These are phyloP conservation scores for Chelon auratus DNA, from an alignment of 2,797 vertebrate genomes.

Conservation along the genomic window DNA sequence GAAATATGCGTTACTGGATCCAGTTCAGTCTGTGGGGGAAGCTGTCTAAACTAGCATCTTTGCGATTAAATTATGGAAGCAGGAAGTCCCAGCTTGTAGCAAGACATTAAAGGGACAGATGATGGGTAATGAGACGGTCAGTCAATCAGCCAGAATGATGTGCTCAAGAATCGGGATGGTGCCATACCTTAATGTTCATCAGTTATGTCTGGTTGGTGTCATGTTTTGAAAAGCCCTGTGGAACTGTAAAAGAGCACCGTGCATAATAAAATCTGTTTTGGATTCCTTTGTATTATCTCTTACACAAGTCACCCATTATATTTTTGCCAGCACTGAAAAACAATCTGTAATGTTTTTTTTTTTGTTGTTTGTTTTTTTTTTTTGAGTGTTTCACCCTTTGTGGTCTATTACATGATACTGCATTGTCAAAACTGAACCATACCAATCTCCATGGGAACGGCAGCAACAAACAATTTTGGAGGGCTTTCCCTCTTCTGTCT, in stretches of 20 bases:
- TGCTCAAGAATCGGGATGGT: background rate
- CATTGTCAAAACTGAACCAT: constrained; percentile 41
- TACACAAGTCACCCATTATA: constrained; percentile 8
- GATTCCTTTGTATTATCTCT: constrained; percentile 18
- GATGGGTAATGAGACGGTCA: constrained; percentile 23
- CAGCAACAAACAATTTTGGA: constrained; percentile 48
- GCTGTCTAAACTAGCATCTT: constrained; percentile 38
- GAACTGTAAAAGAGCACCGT: constrained; percentile 1
- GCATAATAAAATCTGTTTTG: constrained; percentile 11
- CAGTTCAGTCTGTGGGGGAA: constrained; percentile 36
- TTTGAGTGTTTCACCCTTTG: constrained; percentile 22
- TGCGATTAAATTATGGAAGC: constrained; percentile 33
- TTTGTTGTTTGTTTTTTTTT: constrained; percentile 2
- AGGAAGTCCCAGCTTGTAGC: constrained; percentile 20
- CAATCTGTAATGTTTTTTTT: background rate
- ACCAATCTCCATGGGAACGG: constrained; percentile 65
- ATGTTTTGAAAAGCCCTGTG: constrained; percentile 36
- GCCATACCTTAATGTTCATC: background rate
- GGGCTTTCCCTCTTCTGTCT: constrained; percentile 38
- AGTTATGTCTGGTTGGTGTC: constrained; percentile 28
- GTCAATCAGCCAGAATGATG: constrained; percentile 21
- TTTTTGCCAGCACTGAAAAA: background rate
- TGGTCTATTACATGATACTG: constrained; percentile 11
- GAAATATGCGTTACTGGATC: constrained; percentile 42
- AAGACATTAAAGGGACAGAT: constrained; percentile 28